phyloP scores from a whole-genome alignment of 2,113 vertebrate species.

The Aphyosemion australe region DNA sequence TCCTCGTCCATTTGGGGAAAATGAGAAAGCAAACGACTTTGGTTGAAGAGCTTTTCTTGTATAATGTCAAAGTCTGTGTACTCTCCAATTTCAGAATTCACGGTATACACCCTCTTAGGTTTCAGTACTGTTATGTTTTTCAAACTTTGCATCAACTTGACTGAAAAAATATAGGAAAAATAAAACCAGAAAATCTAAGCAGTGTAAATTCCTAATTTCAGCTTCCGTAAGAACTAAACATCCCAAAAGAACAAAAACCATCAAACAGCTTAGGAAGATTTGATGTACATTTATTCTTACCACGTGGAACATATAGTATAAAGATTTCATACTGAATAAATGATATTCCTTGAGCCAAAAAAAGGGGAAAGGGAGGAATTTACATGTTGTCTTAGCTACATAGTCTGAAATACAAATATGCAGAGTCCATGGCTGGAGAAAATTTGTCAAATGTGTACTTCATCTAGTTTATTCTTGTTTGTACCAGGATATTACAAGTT shows the following conservation, averaged over 20 bases:
- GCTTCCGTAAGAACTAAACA: neutral
- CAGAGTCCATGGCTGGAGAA: constrained; percentile 98
- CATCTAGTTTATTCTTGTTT: constrained; percentile 88
- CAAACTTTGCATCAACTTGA: too few relatives aligned
- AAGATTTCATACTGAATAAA: constrained; percentile 99
- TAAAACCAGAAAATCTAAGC: neutral
- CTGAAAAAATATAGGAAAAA: too few relatives aligned
- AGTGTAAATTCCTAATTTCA: neutral
- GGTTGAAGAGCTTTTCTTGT: too few relatives aligned
- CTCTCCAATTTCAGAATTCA: too few relatives aligned
- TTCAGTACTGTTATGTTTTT: too few relatives aligned
- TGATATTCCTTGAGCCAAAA: constrained; percentile 99
- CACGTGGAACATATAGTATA: constrained; percentile 99
- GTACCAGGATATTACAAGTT: constrained; percentile 90
- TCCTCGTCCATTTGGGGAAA: too few relatives aligned
- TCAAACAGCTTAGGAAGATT: constrained; percentile 99
- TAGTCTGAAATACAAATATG: constrained; percentile 99
- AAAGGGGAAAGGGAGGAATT: constrained; percentile 98
- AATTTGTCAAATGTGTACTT: constrained; percentile 97
- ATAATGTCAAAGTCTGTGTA: too few relatives aligned
- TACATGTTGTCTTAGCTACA: constrained; percentile 99
- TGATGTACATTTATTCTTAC: constrained; percentile 99
- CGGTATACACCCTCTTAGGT: too few relatives aligned
- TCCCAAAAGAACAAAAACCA: constrained; percentile 83
- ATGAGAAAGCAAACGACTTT: too few relatives aligned